Evolutionary conservation across 2,797 vertebrate genomes (phyloP), one percentile per base, ranked within the genome.

Genomic region (Oryzias sinensis): DNA sequence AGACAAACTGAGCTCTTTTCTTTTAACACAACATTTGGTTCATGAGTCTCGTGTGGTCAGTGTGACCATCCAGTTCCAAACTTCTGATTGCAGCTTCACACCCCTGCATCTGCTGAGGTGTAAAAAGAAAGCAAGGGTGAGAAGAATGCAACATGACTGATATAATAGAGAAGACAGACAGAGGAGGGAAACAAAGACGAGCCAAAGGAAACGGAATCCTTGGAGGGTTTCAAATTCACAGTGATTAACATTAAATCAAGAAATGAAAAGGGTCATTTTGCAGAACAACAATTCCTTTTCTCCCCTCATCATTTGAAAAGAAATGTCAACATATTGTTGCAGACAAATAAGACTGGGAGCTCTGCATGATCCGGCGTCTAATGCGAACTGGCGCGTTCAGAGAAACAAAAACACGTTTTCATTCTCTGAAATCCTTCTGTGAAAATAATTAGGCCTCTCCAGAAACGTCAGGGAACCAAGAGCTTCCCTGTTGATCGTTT

Each of bases 1-100:
- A 48, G n/a, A 48, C 5, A 8, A 27, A 4, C 49, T n/a, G 55
- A 7, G 8, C 37, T 16, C 8, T 2, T 17, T 43, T 48, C 33
- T 45, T 41, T 24, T 41, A 48, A 58, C 63, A 53, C 49, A 46
- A 52, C 62, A 65, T 48, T 66, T 53, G 50, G 63, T 43, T 50
- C 24, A 45, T 18, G 56, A 29, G 20, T 18, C 40, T 25, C 7
- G n/a, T 58, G 47, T 16, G 18, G 41, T 27, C 57, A 45, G 41
- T 55, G 20, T 6, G 43, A 14, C 42, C 42, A 48, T 24, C 6
- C 11, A 53, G 40, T 43, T 45, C 5, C 20, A 18, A 46, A 49
- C 40, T 44, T 44, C 47, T 18, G 20, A 40, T 62, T 49, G 40
- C 59, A 46, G 40, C 56, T 44, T 62, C 53, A 43, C 47, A 56